Conservation (phyloP, 1,140 invertebrate genomes). For the Pseudomyrmex pallidus region DNA sequence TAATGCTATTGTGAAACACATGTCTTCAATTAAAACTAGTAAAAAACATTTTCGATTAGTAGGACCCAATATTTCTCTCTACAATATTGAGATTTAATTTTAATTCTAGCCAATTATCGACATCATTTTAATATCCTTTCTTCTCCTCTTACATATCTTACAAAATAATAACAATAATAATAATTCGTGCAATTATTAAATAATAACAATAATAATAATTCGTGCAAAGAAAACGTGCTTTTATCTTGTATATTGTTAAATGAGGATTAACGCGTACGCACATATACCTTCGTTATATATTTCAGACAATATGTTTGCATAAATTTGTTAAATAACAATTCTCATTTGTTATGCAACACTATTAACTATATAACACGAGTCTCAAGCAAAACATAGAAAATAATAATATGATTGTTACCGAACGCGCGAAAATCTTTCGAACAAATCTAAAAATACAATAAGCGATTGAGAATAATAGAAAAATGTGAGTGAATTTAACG, state of each 20-base stretch:
- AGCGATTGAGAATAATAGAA: not conserved
- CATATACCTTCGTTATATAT: not conserved
- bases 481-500: not conserved
- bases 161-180: not conserved
- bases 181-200: no score
- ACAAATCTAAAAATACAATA: conserved; percentile 16
- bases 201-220: not conserved
- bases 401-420: conserved; percentile 15
- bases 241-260: not conserved
- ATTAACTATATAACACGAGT: not conserved
- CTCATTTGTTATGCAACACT: not conserved
- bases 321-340: conserved; percentile 18
- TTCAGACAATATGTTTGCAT: not conserved
- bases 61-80: conserved; percentile 36
- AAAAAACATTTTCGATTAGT: conserved; percentile 19
- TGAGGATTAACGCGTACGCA: conserved; percentile 10
- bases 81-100: conserved; percentile 28
- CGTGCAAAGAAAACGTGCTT: no score
- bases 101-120: conserved; percentile 8
- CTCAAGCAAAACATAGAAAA: not conserved
- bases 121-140: conserved; percentile 9
- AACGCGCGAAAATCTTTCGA: not conserved
- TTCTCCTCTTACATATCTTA: conserved; percentile 5
- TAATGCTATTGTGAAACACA: not conserved
- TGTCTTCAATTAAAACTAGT: conserved; percentile 22